These are phyloP conservation scores for Acanthurus leucopareius DNA, from an alignment of 2,797 vertebrate genomes.

Conservation along the genomic window DNA sequence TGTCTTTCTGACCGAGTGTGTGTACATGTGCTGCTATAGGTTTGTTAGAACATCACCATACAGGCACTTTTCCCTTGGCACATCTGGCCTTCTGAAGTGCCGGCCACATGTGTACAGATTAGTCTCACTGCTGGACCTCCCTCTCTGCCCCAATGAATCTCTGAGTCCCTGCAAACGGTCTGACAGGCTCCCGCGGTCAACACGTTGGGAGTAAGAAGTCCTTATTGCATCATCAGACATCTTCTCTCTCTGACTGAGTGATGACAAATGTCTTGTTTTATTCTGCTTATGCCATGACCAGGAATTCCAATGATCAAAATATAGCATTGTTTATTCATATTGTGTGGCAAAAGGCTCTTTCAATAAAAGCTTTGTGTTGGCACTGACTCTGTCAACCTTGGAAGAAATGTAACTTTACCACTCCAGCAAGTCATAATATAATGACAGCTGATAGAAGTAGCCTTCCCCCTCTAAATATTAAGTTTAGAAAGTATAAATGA, in stretches of 20 bases:
- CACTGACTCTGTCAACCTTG: constrained; percentile 31
- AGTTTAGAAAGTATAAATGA: not conserved
- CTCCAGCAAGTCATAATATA: constrained; percentile 12
- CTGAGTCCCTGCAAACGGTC: constrained; percentile 35
- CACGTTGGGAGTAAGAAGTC: constrained; percentile 27
- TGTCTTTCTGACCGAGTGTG: constrained; percentile 31
- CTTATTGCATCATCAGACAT: constrained; percentile 50
- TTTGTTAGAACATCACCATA: constrained; percentile 69
- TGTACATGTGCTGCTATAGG: constrained; percentile 50
- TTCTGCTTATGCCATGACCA: not conserved
- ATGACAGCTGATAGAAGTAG: constrained; percentile 23
- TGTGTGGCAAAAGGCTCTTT: constrained; percentile 15
- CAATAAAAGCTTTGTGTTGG: constrained; percentile 57
- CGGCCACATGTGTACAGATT: constrained; percentile 75
- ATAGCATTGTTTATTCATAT: constrained; percentile 39
- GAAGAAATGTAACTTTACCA: constrained; percentile 26
- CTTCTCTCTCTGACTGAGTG: constrained; percentile 30
- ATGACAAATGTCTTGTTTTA: constrained; percentile 52
- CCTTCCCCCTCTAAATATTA: constrained; percentile 15
- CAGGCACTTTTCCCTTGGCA: constrained; percentile 57
- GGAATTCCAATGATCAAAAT: constrained; percentile 28
- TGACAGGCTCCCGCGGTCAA: constrained; percentile 49
- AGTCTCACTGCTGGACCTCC: constrained; percentile 74
- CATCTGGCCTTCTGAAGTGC: constrained; percentile 81
- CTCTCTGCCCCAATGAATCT: constrained; percentile 55